A percentile compares a stretch with the other conserved stretches of the same genome.
Evolutionary conservation across 2,888 invertebrate species (phyloP).

Genomic region (Neoitamus cyanurus): DNA sequence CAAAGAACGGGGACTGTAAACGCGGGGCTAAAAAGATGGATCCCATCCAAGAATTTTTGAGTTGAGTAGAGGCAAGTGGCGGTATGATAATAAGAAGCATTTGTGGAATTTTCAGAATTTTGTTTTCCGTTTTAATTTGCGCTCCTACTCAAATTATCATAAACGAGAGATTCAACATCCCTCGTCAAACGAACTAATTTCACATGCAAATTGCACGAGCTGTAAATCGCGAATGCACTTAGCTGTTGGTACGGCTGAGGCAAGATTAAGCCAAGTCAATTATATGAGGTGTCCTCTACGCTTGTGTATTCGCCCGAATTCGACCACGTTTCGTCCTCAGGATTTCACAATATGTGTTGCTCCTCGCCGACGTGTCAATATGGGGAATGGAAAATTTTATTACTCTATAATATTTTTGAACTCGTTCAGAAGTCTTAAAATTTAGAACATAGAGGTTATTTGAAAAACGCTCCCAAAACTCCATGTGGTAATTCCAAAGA

Average conservation of each 20-base stretch:
- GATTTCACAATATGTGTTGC: no score
- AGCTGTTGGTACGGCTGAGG: not conserved
- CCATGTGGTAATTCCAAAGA: no score
- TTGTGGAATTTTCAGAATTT: slow-evolving; percentile 27
- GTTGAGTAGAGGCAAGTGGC: not conserved
- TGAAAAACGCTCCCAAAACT: no score
- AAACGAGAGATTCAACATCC: not conserved
- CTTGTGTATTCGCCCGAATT: no score
- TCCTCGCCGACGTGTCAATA: no score
- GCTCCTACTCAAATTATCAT: not conserved
- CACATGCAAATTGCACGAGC: not conserved
- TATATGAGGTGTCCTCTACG: not conserved
- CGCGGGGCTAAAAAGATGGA: slow-evolving; percentile 30
- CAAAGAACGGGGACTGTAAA: slow-evolving; percentile 6
- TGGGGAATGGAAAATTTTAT: no score
- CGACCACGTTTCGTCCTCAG: no score
- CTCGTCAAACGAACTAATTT: not conserved
- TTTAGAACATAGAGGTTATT: no score
- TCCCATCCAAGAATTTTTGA: slow-evolving; percentile 41
- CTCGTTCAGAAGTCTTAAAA: no score
- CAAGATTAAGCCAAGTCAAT: not conserved
- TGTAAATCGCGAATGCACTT: not conserved
- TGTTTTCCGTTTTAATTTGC: slow-evolving; percentile 1
- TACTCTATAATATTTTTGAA: no score
- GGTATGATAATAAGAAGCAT: slow-evolving; percentile 19